Evolutionary conservation across 2,888 invertebrate species (phyloP), one percentile per base, ranked within the genome.

Genomic region (Lycaena phlaeas): DNA sequence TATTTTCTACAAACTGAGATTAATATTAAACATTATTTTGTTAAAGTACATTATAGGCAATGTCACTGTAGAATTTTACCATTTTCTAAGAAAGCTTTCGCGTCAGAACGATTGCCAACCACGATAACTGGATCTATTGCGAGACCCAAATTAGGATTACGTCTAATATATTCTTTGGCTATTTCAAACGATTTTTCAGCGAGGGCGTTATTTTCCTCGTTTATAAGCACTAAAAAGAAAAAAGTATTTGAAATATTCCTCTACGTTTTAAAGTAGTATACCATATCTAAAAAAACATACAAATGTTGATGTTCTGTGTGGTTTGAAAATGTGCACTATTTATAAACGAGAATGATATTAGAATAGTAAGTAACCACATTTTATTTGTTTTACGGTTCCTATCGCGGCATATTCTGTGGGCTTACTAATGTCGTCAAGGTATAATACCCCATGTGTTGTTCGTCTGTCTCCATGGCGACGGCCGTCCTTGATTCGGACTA

Each of bases 151-250:
- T 85, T 88, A 3, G 89, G 88, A 61, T 90, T 91, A 45, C 90
- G 87, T 53, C 90, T 87, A 9, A 92, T 84, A 64, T 89, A 92
- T 42, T 90, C 90, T 45, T 89, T 81, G 1, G 90, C 91, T 12
- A 91, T 90, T 53, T 91, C 90, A 36, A 92, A 85, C 1, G 92
- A 88, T 64, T 89, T 89, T 49, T 90, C 88, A 2, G 92, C 92
- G 15, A 90, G 82, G 36, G 88, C 87, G 63, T 92, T 92, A 42
- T 88, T 88, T 59, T 90, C 90, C 67, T 93, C 92, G 59, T 92
- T 92, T 37, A 92, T 88, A 56, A 89, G 87, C 61, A 92, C 92
- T 92, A 64, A 31, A 70, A 72, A 36, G 4, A 38, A 34, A 40
- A 30, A 28, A 18, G 11, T 14, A 15, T 26, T 31, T n/a, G n/a